Percentiles rank a stretch among this genome's conserved stretches.
Evolutionary conservation across 1,140 invertebrate species (phyloP).

Genomic region (Lepidurus couesii): DNA sequence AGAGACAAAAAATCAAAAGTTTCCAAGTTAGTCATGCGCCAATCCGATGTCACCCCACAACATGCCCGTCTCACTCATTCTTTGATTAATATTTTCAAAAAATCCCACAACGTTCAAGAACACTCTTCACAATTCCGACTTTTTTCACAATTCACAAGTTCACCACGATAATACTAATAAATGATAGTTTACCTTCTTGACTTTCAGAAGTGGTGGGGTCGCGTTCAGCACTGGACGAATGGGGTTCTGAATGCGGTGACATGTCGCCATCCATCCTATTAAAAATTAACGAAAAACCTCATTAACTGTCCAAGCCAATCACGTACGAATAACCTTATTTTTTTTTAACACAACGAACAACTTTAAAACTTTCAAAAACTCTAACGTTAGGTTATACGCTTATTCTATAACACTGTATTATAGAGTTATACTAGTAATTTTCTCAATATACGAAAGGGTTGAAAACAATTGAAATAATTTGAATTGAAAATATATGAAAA

Average conservation of each 20-base stretch:
- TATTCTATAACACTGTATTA: too few species aligned
- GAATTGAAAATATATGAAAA: background rate
- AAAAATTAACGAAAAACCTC: conserved; percentile 24
- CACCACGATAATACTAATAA: background rate
- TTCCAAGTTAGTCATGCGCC: conserved; percentile 5
- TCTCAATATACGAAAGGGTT: background rate
- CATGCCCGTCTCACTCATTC: background rate
- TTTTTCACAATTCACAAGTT: conserved; percentile 3
- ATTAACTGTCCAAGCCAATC: background rate
- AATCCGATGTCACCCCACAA: background rate
- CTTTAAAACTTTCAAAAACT: too few species aligned
- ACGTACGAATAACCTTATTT: background rate
- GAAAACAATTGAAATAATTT: too few species aligned
- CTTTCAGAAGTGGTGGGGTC: conserved; percentile 32
- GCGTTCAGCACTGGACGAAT: conserved; percentile 31
- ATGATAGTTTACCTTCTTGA: conserved; percentile 32
- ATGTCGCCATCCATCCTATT: conserved; percentile 34
- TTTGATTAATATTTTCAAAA: background rate
- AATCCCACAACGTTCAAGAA: background rate
- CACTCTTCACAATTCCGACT: background rate
- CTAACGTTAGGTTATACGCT: too few species aligned
- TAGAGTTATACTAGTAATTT: background rate
- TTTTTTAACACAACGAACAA: too few species aligned
- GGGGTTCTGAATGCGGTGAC: conserved; percentile 33
- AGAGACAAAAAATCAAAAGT: background rate